A percentile compares a stretch with the other conserved stretches of the same genome.
Evolutionary conservation across 2,888 invertebrate genomes (phyloP).

Genomic region (Romanomermis culicivorax): DNA sequence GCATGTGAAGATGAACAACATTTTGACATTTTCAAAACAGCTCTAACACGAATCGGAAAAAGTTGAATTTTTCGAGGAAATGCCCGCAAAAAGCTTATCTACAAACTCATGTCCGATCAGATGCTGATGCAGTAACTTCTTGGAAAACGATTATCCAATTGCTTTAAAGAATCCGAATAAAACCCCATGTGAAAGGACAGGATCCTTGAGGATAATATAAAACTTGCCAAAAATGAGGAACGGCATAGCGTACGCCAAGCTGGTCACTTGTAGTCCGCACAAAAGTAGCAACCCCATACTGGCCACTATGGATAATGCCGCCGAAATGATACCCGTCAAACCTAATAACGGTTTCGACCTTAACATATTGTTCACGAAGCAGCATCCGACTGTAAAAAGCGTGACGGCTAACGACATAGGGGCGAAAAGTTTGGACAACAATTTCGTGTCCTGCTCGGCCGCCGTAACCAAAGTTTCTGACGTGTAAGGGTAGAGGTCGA

Average conservation of each 20-base stretch:
- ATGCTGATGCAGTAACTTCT: too few relatives aligned
- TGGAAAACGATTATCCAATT: too few relatives aligned
- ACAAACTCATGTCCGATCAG: too few relatives aligned
- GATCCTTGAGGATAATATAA: too few relatives aligned
- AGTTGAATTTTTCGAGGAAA: too few relatives aligned
- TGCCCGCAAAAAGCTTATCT: too few relatives aligned
- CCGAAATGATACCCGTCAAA: conserved; percentile 65
- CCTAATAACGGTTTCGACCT: conserved; percentile 75
- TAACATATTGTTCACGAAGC: conserved; percentile 45
- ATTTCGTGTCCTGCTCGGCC: conserved; percentile 21
- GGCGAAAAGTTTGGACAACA: conserved; percentile 22
- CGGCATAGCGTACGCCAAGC: conserved; percentile 27
- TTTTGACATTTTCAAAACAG: too few relatives aligned
- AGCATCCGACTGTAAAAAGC: conserved; percentile 21
- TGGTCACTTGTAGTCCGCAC: conserved; percentile 38
- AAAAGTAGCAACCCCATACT: conserved; percentile 78
- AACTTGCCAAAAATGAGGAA: conserved; percentile 28
- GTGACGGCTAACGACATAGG: conserved; percentile 26
- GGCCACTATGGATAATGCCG: conserved; percentile 67
- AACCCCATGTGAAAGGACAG: too few relatives aligned
- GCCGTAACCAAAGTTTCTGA: conserved; percentile 26
- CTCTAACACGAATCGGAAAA: too few relatives aligned
- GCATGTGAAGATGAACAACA: too few relatives aligned
- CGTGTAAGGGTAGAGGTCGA: conserved; percentile 23
- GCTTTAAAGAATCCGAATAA: too few relatives aligned